Conservation (phyloP, 2,888 invertebrate species). For the Yponomeuta malinellus region DNA sequence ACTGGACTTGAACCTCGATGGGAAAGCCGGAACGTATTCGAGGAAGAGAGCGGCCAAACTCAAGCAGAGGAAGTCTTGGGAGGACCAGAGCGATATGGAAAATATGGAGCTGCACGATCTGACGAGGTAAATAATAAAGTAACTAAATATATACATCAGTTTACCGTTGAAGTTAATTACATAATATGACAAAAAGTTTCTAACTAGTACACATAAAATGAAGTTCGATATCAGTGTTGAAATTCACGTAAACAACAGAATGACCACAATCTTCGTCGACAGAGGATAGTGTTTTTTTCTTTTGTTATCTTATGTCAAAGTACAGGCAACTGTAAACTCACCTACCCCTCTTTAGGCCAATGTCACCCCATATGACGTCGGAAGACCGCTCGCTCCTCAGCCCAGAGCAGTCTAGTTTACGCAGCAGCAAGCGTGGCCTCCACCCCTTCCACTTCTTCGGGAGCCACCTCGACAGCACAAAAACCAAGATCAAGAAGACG, state of each 20-base stretch:
- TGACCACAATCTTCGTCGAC: too few species aligned
- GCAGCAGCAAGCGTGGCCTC: slow-evolving; percentile 43
- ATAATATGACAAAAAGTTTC: too few species aligned
- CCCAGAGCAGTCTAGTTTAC: slow-evolving; percentile 59
- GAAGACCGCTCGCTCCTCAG: slow-evolving; percentile 67
- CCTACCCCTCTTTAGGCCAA: slow-evolving; percentile 39
- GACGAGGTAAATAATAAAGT: slow-evolving; percentile 50
- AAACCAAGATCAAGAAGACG: slow-evolving; percentile 68
- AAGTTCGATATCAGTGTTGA: too few species aligned
- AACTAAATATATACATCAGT: neutral
- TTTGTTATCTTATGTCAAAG: too few species aligned
- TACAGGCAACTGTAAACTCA: too few species aligned
- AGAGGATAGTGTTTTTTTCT: too few species aligned
- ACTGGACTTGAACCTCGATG: slow-evolving; percentile 61
- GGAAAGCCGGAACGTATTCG: slow-evolving; percentile 70
- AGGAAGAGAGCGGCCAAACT: slow-evolving; percentile 64
- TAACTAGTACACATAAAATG: too few species aligned
- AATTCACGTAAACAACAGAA: too few species aligned
- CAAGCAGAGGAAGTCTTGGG: slow-evolving; percentile 79
- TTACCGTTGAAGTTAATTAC: too few species aligned
- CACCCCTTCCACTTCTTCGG: slow-evolving; percentile 68
- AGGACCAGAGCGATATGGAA: slow-evolving; percentile 82
- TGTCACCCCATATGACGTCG: slow-evolving; percentile 62
- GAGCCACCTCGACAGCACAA: slow-evolving; percentile 59
- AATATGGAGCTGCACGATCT: slow-evolving; percentile 81